Percentiles rank a stretch among this genome's conserved stretches.
Conservation (phyloP, 2,797 vertebrate genomes). For the Chaenodraco wilsoni region DNA sequence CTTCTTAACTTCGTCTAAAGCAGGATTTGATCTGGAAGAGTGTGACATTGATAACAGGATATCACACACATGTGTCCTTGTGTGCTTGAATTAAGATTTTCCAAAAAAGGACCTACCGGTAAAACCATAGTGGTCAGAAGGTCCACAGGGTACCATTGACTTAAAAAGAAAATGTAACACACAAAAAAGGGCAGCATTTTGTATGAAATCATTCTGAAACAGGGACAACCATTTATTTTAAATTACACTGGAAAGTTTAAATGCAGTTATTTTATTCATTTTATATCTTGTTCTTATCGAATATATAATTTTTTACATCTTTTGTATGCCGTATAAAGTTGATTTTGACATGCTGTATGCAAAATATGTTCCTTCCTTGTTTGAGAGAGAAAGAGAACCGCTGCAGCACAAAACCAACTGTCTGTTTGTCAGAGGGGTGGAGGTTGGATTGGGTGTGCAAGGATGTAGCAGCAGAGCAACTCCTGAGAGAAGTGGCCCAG, state of each 20-base stretch:
- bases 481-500: neutral
- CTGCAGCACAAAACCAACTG: conserved; percentile 23
- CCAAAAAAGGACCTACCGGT: neutral
- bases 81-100: neutral
- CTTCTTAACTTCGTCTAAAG: neutral
- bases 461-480: conserved; percentile 24
- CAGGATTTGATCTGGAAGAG: neutral
- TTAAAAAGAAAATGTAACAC: neutral
- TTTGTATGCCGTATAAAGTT: neutral
- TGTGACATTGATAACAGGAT: neutral
- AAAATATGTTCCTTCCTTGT: conserved; percentile 5
- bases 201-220: conserved; percentile 32
- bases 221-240: neutral
- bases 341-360: conserved; percentile 9
- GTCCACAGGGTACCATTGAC: conserved; percentile 23
- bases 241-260: conserved; percentile 45
- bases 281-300: neutral
- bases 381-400: conserved; percentile 15
- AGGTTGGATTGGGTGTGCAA: conserved; percentile 31
- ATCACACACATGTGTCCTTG: neutral
- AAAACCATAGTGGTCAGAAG: neutral
- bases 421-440: conserved; percentile 45
- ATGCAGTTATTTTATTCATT: neutral
- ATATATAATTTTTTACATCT: neutral
- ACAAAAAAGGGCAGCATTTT: conserved; percentile 1